Conservation (phyloP, 1,140 invertebrate species). For the Drosophila nikananu region DNA sequence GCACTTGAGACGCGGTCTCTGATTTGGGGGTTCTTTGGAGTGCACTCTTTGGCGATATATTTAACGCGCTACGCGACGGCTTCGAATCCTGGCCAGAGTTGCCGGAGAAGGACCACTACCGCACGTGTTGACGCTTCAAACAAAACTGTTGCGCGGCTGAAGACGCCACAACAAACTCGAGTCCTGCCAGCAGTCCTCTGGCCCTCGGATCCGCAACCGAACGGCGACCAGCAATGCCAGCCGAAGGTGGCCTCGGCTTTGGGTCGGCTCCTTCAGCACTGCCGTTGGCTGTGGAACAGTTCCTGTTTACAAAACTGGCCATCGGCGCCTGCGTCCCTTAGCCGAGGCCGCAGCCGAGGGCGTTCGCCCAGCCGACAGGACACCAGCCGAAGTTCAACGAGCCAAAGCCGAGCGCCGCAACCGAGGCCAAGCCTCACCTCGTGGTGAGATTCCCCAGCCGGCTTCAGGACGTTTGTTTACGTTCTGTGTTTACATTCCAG, state of each 20-base stretch:
- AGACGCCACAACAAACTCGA: conserved; percentile 33
- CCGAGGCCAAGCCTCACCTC: conserved; percentile 16
- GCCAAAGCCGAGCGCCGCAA: neutral
- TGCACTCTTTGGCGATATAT: conserved; percentile 14
- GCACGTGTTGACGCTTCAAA: conserved; percentile 78
- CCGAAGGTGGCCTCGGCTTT: conserved; percentile 31
- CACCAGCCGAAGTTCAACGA: conserved; percentile 8
- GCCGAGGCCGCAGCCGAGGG: conserved; percentile 10
- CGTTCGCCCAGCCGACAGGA: conserved; percentile 8
- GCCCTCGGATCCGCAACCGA: neutral
- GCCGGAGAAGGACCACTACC: conserved; percentile 53
- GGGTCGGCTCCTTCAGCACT: conserved; percentile 39
- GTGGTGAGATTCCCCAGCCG: conserved; percentile 35
- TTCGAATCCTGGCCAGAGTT: conserved; percentile 15
- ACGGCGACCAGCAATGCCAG: neutral
- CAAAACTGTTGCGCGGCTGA: conserved; percentile 71
- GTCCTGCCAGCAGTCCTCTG: conserved; percentile 9
- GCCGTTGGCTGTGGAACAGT: conserved; percentile 74
- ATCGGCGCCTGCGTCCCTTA: conserved; percentile 61
- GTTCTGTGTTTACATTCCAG: conserved; percentile 73
- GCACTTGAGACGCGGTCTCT: neutral
- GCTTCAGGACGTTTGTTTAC: conserved; percentile 64
- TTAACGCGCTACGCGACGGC: conserved; percentile 30
- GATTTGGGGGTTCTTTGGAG: conserved; percentile 2
- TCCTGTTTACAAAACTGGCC: conserved; percentile 59